Percentiles rank a stretch among this genome's conserved stretches.
These are phyloP conservation scores for Cettia cetti DNA, from an alignment of 2,113 vertebrate species.

Conservation along the genomic window DNA sequence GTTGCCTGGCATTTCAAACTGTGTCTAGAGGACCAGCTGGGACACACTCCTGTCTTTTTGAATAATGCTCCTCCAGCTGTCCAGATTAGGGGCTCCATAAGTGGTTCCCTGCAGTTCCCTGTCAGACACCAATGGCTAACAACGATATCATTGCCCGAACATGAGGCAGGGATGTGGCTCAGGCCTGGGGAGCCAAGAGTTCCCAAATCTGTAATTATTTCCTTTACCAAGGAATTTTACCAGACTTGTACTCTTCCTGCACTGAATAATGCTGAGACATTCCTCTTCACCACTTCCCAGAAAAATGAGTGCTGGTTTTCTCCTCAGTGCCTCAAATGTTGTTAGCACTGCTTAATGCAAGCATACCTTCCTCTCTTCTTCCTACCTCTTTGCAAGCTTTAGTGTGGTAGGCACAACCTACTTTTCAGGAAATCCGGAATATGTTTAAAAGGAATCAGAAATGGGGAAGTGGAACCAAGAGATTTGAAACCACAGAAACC, in stretches of 20 bases:
- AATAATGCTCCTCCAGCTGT: background rate
- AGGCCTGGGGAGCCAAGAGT: background rate
- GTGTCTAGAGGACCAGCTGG: background rate
- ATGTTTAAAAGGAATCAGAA: background rate
- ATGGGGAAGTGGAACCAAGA: conserved; percentile 19
- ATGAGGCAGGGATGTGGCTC: background rate
- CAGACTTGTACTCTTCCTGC: background rate
- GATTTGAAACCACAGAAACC: conserved; percentile 20
- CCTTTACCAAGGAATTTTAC: background rate
- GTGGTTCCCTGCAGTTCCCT: background rate
- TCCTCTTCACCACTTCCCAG: background rate
- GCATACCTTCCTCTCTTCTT: background rate
- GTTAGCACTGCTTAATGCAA: background rate
- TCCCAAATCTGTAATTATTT: background rate
- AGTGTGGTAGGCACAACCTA: background rate
- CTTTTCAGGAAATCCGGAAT: background rate
- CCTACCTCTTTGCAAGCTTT: background rate
- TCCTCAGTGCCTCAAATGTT: background rate
- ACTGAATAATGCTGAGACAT: background rate
- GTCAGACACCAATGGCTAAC: rapidly evolving
- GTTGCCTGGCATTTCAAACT: background rate
- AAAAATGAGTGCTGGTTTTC: background rate
- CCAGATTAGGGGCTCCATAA: background rate
- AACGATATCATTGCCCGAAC: background rate
- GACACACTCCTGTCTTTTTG: background rate